Evolutionary conservation across 1,140 invertebrate genomes (phyloP).

Genomic region (Leptinotarsa defecta): DNA sequence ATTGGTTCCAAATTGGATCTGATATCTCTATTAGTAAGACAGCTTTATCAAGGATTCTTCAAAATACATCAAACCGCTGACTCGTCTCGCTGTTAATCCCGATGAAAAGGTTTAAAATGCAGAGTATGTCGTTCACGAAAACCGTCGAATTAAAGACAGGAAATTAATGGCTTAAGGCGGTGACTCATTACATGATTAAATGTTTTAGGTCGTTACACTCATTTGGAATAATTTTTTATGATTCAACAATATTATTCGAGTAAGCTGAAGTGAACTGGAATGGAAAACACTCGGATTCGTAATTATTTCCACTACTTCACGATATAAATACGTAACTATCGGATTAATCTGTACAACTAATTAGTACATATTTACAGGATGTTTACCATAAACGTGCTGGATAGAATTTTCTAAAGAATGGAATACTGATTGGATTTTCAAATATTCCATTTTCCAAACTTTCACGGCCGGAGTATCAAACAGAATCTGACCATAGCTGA

Average conservation of each 20-base stretch:
- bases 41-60: too few relatives aligned
- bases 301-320: background rate
- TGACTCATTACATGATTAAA: slow-evolving; percentile 25
- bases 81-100: too few relatives aligned
- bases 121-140: background rate
- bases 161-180: slow-evolving; percentile 13
- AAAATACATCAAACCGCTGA: too few relatives aligned
- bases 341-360: background rate
- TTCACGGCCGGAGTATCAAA: too few relatives aligned
- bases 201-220: slow-evolving; percentile 24
- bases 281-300: background rate
- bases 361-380: too few relatives aligned
- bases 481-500: too few relatives aligned
- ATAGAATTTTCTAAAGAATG: too few relatives aligned
- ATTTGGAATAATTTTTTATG: slow-evolving; percentile 9
- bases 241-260: background rate
- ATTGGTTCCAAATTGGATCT: too few relatives aligned
- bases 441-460: too few relatives aligned
- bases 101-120: slow-evolving; percentile 8
- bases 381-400: too few relatives aligned
- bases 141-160: slow-evolving; percentile 22
- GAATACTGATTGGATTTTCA: too few relatives aligned
- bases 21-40: too few relatives aligned
- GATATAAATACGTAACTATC: background rate
- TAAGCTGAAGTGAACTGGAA: slow-evolving; percentile 10